Conservation (phyloP, 2,888 invertebrate genomes). For the Volucella zonaria region DNA sequence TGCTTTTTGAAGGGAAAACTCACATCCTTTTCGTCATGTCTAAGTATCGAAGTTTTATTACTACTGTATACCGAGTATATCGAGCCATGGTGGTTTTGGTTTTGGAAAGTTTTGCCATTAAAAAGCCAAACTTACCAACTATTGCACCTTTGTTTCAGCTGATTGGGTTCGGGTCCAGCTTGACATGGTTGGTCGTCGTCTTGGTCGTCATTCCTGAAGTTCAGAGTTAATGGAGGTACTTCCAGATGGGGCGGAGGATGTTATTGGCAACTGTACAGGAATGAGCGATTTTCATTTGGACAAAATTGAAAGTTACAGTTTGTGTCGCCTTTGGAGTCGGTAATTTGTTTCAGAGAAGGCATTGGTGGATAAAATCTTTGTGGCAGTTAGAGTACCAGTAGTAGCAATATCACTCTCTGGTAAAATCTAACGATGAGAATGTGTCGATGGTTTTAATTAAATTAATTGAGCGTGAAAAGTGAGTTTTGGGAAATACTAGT, state of each 20-base stretch:
- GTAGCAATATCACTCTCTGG: background rate
- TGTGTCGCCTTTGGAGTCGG: conserved; percentile 33
- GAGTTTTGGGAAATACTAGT: conserved; percentile 6
- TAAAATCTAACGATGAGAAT: background rate
- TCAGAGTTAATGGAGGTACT: conserved; percentile 46
- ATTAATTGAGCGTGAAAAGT: conserved; percentile 65
- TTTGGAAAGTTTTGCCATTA: conserved; percentile 48
- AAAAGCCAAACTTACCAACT: conserved; percentile 41
- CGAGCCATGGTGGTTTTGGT: background rate
- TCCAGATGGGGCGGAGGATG: background rate
- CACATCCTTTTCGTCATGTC: conserved; percentile 17
- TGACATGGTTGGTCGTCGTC: conserved; percentile 3
- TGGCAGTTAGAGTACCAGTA: background rate
- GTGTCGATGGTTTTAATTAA: conserved; percentile 65
- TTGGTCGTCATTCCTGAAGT: conserved; percentile 15
- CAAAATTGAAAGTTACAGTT: conserved; percentile 51
- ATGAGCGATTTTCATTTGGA: conserved; percentile 49
- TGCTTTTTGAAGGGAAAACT: background rate
- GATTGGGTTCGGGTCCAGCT: conserved; percentile 48
- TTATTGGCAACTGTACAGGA: background rate
- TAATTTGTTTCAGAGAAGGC: conserved; percentile 32
- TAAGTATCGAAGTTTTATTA: conserved; percentile 45
- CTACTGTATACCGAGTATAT: background rate
- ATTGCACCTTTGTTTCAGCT: conserved; percentile 58
- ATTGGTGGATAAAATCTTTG: conserved; percentile 41